Conservation (phyloP, 1,140 invertebrate genomes). For the Melipona quadrifasciata region DNA sequence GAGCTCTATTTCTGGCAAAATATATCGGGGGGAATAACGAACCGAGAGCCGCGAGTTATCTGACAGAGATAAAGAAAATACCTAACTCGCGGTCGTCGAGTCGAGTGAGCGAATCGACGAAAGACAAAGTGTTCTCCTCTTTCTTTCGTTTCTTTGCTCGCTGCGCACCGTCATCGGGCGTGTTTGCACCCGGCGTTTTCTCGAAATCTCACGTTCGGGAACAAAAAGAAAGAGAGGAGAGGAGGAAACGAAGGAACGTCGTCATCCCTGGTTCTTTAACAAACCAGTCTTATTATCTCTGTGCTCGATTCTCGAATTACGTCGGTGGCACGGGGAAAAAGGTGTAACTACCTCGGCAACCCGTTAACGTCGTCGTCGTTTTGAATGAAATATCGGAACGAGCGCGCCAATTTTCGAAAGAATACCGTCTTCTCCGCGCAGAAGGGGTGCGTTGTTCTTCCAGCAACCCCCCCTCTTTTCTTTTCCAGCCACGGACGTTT, state of each 20-base stretch:
- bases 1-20: slow-evolving; percentile 22
- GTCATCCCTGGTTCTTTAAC: not conserved
- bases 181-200: not conserved
- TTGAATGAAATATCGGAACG: not conserved
- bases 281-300: slow-evolving; percentile 1
- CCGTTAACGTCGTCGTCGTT: too few species aligned
- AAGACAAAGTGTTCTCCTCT: not conserved
- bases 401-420: slow-evolving; percentile 12
- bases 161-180: not conserved
- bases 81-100: not conserved
- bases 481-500: too few species aligned
- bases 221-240: not conserved
- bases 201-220: not conserved
- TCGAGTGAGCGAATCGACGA: not conserved
- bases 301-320: not conserved
- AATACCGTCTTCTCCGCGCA: not conserved
- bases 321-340: not conserved
- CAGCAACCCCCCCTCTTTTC: not conserved
- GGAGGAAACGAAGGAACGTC: not conserved
- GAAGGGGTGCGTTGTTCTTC: slow-evolving; percentile 32
- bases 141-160: not conserved
- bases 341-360: too few species aligned
- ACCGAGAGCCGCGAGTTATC: slow-evolving; percentile 13
- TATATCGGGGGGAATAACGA: slow-evolving; percentile 15
- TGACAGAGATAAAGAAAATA: slow-evolving; percentile 10